Conservation (phyloP, 2,888 invertebrate species). For the Pelosia muscerda region DNA sequence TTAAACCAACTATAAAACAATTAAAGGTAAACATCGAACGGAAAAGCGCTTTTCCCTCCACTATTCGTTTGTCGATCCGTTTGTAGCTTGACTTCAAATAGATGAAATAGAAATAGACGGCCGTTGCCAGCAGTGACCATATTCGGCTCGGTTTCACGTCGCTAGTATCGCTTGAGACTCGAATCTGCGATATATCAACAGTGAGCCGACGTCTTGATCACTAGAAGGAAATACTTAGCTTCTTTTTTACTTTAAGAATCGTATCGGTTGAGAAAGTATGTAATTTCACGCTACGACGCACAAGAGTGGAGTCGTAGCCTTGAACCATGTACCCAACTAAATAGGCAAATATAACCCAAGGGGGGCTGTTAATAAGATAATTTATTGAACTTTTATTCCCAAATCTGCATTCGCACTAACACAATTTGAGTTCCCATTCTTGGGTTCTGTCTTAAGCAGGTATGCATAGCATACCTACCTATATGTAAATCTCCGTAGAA, state of each 20-base stretch:
- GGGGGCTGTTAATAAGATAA: neutral
- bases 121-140: slow-evolving; percentile 1
- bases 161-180: neutral
- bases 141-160: neutral
- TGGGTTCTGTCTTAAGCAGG: too few species aligned
- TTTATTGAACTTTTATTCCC: too few species aligned
- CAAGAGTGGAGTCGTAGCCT: neutral
- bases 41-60: too few species aligned
- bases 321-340: neutral
- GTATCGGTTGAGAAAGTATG: neutral
- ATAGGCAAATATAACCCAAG: neutral
- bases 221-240: too few species aligned
- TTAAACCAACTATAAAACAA: neutral
- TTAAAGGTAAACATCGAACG: too few species aligned
- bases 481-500: too few species aligned
- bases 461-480: too few species aligned
- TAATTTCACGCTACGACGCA: slow-evolving; percentile 2
- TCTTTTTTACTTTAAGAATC: neutral
- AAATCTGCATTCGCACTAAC: too few species aligned
- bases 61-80: neutral
- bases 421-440: too few species aligned
- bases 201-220: neutral
- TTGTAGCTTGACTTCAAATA: neutral
- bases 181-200: neutral
- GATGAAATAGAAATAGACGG: neutral